Conservation (phyloP, 2,113 vertebrate genomes). For the Podilymbus podiceps region DNA sequence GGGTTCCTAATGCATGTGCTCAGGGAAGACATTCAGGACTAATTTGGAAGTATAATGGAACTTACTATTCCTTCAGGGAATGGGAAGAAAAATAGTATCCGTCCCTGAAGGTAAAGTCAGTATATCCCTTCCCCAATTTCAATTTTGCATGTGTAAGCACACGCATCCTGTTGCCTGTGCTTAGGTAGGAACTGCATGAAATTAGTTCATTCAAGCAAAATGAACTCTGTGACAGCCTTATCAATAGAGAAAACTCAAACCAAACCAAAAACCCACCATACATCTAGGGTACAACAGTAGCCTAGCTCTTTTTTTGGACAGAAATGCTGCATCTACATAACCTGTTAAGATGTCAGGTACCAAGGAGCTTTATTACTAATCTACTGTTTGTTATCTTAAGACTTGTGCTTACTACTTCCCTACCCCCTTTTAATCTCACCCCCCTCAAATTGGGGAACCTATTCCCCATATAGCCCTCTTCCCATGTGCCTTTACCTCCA, state of each 20-base stretch:
- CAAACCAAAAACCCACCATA: background rate
- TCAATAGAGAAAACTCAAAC: background rate
- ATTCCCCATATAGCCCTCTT: background rate
- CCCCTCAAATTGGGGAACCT: background rate
- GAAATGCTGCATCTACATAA: background rate
- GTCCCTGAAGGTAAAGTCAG: background rate
- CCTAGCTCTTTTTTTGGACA: background rate
- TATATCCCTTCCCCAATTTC: background rate
- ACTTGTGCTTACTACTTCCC: background rate
- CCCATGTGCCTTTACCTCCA: slow-evolving; percentile 75
- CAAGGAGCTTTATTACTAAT: background rate
- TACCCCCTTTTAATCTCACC: background rate
- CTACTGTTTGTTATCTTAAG: background rate
- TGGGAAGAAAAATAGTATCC: background rate
- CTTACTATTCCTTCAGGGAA: background rate
- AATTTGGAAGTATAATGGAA: background rate
- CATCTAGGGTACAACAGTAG: background rate
- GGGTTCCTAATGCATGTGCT: background rate
- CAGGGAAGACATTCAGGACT: background rate
- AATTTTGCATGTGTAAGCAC: background rate
- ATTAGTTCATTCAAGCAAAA: background rate
- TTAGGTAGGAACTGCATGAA: background rate
- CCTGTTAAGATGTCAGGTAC: fast-evolving
- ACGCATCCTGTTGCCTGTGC: background rate
- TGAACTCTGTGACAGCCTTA: background rate